Evolutionary conservation across 2,797 vertebrate species (phyloP).

Genomic region (Epinephelus malabaricus): DNA sequence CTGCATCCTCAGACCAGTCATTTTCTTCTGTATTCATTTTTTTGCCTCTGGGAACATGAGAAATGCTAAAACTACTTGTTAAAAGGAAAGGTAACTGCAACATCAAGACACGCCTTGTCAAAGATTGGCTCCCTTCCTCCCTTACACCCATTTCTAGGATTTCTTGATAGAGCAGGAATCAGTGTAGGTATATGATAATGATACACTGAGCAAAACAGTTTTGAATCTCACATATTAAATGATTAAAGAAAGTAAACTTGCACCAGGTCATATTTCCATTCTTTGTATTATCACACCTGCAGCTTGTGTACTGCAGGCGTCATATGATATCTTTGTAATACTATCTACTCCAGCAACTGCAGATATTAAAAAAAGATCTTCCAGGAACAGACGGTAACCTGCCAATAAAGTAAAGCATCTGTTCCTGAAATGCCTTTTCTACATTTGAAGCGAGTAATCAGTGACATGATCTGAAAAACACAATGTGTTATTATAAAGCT

Average conservation of each 20-base stretch:
- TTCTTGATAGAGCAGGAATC: slow-evolving; percentile 12
- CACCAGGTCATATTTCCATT: neutral
- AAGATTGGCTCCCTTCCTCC: slow-evolving; percentile 12
- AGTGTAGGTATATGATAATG: neutral
- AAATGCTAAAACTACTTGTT: slow-evolving; percentile 44
- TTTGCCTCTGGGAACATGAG: slow-evolving; percentile 38
- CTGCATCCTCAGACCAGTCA: slow-evolving; percentile 43
- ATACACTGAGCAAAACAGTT: neutral
- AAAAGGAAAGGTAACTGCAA: slow-evolving; percentile 28
- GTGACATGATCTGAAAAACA: slow-evolving; percentile 29
- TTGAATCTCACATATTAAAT: neutral
- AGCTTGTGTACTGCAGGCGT: neutral
- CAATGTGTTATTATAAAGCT: slow-evolving; percentile 36
- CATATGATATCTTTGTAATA: neutral
- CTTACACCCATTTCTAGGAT: slow-evolving; percentile 29
- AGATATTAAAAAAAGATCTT: neutral
- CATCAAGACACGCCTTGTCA: slow-evolving; percentile 34
- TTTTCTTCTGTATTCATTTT: slow-evolving; percentile 38
- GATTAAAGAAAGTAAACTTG: neutral
- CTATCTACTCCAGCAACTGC: slow-evolving; percentile 5
- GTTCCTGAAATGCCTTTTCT: slow-evolving; percentile 19
- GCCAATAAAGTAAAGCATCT: slow-evolving; percentile 36
- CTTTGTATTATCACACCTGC: neutral
- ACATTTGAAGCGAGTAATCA: slow-evolving; percentile 33
- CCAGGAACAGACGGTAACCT: slow-evolving; percentile 21